phyloP scores from a whole-genome alignment of 2,113 vertebrate species.

The Cnemophilus loriae region DNA sequence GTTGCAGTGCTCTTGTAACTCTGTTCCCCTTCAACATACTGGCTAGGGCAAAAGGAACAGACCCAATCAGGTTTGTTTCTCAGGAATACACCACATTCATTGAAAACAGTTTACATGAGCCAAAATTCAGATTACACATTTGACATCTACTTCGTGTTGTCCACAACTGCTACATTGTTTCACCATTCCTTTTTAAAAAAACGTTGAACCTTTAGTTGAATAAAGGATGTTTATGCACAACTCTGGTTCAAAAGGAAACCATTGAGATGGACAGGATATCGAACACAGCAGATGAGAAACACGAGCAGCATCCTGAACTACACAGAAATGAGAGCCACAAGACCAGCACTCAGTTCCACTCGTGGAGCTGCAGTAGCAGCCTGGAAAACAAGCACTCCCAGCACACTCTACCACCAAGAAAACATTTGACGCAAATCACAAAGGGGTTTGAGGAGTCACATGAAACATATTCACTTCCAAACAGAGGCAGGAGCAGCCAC shows the following conservation, averaged over 20 bases:
- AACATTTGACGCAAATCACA: neutral
- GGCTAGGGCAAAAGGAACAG: neutral
- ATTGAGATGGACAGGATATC: neutral
- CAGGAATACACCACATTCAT: neutral
- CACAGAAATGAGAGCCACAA: neutral
- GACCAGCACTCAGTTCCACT: neutral
- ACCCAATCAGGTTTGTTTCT: neutral
- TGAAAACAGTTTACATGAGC: neutral
- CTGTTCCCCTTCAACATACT: neutral
- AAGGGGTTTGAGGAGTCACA: neutral
- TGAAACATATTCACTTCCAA: neutral
- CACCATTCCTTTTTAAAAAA: neutral
- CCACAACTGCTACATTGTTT: neutral
- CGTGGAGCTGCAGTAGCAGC: neutral
- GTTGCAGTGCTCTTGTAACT: neutral
- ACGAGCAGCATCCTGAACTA: neutral
- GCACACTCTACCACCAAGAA: neutral
- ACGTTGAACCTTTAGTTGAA: neutral
- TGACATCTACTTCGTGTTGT: neutral
- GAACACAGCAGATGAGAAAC: neutral
- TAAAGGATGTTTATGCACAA: conserved; percentile 39
- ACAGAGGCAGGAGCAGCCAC: neutral
- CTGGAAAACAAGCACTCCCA: neutral
- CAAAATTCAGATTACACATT: neutral
- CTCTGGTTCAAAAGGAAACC: neutral